A percentile compares a stretch with the other conserved stretches of the same genome.
Conservation (phyloP, 2,888 invertebrate species). For the Andrena praecox region DNA sequence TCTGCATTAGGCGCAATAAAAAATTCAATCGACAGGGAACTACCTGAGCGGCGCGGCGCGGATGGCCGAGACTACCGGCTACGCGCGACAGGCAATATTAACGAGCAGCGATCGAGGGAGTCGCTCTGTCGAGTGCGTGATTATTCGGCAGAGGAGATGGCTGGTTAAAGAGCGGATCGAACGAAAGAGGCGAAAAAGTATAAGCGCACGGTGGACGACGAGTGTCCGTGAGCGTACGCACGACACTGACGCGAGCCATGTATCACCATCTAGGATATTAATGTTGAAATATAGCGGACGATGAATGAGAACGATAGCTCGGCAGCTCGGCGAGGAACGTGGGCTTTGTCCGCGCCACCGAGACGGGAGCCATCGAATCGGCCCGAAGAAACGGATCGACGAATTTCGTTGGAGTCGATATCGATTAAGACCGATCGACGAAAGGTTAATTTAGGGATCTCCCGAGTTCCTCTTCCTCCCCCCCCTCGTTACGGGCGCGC, state of each 20-base stretch:
- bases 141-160: conserved; percentile 66
- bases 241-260: conserved; percentile 76
- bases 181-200: conserved; percentile 33
- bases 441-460: background rate
- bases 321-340: conserved; percentile 20
- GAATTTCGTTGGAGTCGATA: background rate
- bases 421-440: conserved; percentile 29
- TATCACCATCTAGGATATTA: conserved; percentile 81
- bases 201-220: conserved; percentile 71
- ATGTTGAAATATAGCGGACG: conserved; percentile 78
- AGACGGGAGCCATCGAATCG: background rate
- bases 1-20: conserved; percentile 55
- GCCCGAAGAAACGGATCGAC: background rate
- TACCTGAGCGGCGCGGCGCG: conserved; percentile 58
- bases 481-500: background rate
- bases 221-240: conserved; percentile 74
- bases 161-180: conserved; percentile 27
- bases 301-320: conserved; percentile 51
- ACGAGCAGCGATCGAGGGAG: conserved; percentile 73
- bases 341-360: conserved; percentile 8
- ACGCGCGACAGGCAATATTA: conserved; percentile 70
- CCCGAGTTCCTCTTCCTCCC: background rate
- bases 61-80: conserved; percentile 63
- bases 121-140: conserved; percentile 64
- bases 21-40: conserved; percentile 70